A percentile compares a stretch with the other conserved stretches of the same genome.
Evolutionary conservation across 2,113 vertebrate species (phyloP).

Genomic region (Danionella cerebrum): DNA sequence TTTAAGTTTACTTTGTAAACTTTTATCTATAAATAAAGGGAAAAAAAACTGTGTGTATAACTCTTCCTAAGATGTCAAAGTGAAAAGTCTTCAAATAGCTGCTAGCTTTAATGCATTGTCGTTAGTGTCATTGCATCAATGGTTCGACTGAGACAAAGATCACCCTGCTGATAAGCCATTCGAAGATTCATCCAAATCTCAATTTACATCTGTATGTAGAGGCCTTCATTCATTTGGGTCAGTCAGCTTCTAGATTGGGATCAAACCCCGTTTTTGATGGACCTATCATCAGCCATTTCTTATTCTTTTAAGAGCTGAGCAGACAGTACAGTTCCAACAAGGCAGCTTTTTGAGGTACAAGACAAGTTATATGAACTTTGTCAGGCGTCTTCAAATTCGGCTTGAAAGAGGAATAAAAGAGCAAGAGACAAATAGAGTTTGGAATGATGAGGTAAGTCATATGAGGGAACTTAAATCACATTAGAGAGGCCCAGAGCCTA

Average conservation of each 20-base stretch:
- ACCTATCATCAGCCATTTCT: constrained; percentile 6
- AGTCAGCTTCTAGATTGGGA: neutral
- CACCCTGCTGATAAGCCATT: too few relatives aligned
- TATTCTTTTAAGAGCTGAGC: constrained; percentile 6
- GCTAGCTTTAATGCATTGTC: too few relatives aligned
- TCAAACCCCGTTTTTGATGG: neutral
- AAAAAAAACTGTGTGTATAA: too few relatives aligned
- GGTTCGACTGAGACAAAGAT: too few relatives aligned
- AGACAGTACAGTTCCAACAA: neutral
- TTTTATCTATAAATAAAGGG: too few relatives aligned
- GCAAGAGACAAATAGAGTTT: neutral
- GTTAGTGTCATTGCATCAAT: too few relatives aligned
- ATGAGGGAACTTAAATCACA: neutral
- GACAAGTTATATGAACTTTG: constrained; percentile 18
- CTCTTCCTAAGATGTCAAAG: too few relatives aligned
- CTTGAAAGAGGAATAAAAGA: neutral
- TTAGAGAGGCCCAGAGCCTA: neutral
- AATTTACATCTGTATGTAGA: too few relatives aligned
- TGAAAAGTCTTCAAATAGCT: too few relatives aligned
- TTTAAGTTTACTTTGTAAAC: too few relatives aligned
- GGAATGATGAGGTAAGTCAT: neutral
- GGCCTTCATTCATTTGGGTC: neutral
- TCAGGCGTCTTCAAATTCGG: constrained; percentile 21
- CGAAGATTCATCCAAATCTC: too few relatives aligned
- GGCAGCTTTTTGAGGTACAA: neutral